A percentile compares a stretch with the other conserved stretches of the same genome.
Conservation (phyloP, 2,113 vertebrate species). For the Dascyllus trimaculatus region DNA sequence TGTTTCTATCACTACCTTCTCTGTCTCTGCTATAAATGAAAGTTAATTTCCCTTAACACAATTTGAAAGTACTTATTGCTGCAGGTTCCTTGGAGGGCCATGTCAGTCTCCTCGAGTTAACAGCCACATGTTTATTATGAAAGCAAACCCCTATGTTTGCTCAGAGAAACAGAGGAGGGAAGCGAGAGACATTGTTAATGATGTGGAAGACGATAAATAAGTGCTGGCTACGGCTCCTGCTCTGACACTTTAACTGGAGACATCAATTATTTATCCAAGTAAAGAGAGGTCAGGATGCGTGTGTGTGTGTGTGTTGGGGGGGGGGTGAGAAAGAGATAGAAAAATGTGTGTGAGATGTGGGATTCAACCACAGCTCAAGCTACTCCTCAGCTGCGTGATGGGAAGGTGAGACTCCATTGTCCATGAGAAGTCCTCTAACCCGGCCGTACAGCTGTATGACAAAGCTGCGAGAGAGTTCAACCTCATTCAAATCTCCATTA, state of each 20-base stretch:
- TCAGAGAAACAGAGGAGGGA: constrained; percentile 38
- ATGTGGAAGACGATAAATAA: constrained; percentile 68
- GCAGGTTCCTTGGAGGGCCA: constrained; percentile 23
- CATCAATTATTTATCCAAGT: constrained; percentile 76
- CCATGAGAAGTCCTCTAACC: constrained; percentile 31
- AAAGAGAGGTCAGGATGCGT: constrained; percentile 52
- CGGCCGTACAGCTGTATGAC: constrained; percentile 12
- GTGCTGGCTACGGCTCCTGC: constrained; percentile 36
- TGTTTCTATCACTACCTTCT: not conserved
- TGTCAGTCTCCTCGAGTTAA: constrained; percentile 53
- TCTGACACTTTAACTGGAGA: constrained; percentile 73
- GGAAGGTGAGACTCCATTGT: constrained; percentile 4
- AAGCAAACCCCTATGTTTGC: constrained; percentile 55
- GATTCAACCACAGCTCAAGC: constrained; percentile 21
- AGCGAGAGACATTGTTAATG: constrained; percentile 55
- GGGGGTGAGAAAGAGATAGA: not conserved
- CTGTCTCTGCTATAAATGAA: constrained; percentile 19
- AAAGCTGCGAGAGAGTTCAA: constrained; percentile 9
- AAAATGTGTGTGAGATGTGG: not conserved
- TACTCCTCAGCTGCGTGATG: constrained; percentile 28
- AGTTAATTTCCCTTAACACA: constrained; percentile 21
- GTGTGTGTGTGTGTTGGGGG: constrained; percentile 21
- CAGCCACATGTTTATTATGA: constrained; percentile 58
- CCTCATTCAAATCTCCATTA: constrained; percentile 68
- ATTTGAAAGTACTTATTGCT: constrained; percentile 33